phyloP scores from a whole-genome alignment of 2,113 vertebrate species.

The Chloropsis hardwickii region DNA sequence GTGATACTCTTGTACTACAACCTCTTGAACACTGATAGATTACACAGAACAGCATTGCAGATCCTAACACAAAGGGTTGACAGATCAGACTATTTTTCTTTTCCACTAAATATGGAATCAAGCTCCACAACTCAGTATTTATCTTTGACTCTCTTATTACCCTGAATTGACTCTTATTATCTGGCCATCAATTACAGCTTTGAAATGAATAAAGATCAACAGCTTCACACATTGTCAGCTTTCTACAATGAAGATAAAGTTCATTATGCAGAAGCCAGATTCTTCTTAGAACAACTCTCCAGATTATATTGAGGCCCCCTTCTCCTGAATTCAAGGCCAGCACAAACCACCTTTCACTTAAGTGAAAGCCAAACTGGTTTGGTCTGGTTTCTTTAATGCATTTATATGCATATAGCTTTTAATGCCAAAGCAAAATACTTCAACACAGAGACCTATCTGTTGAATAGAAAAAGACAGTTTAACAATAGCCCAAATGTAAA shows the following conservation, averaged over 20 bases:
- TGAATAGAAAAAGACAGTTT: background rate
- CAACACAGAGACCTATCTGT: background rate
- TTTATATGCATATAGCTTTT: background rate
- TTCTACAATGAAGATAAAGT: background rate
- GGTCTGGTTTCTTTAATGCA: background rate
- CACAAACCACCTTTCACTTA: conserved; percentile 3
- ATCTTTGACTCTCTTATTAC: background rate
- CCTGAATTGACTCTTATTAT: conserved; percentile 4
- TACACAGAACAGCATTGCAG: background rate
- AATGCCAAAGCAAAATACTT: conserved; percentile 10
- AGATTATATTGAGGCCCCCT: background rate
- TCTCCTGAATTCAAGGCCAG: background rate
- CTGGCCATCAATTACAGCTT: conserved; percentile 10
- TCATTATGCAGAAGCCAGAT: conserved; percentile 4
- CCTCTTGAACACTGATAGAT: background rate
- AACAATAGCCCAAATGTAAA: background rate
- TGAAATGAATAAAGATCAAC: conserved; percentile 17
- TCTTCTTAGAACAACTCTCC: background rate
- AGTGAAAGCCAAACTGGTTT: conserved; percentile 3
- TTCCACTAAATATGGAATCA: background rate
- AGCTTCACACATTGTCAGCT: conserved; percentile 8
- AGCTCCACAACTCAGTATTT: background rate
- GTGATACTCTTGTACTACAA: background rate
- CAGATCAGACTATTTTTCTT: background rate
- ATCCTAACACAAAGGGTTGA: background rate